A percentile compares a stretch with the other conserved stretches of the same genome.
Conservation (phyloP, 2,888 invertebrate species). For the Trichopria drosophilae region DNA sequence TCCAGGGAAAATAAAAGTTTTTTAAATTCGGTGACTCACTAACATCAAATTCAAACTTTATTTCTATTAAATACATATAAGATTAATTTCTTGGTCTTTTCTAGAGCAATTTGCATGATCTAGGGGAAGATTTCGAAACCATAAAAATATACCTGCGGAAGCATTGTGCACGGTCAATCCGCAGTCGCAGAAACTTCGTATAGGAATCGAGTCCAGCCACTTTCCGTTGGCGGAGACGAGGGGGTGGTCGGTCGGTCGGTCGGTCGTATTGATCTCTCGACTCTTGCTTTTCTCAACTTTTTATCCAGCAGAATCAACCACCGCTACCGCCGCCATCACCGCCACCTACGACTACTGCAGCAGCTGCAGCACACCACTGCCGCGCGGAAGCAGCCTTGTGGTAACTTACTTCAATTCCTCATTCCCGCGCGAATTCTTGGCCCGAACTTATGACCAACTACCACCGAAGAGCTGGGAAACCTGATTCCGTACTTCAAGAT, state of each 20-base stretch:
- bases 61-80: too few species aligned
- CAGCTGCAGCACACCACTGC: slow-evolving; percentile 26
- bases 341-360: slow-evolving; percentile 30
- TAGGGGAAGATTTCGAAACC: too few species aligned
- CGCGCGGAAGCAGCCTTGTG: slow-evolving; percentile 37
- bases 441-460: slow-evolving; percentile 53
- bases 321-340: slow-evolving; percentile 45
- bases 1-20: slow-evolving; percentile 1
- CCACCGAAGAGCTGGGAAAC: too few species aligned
- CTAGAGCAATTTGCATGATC: too few species aligned
- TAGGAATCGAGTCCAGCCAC: not conserved
- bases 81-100: too few species aligned
- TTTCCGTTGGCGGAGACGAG: slow-evolving; percentile 15
- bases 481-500: too few species aligned
- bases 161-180: slow-evolving; percentile 13
- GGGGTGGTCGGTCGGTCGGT: slow-evolving; percentile 44
- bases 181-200: slow-evolving; percentile 13
- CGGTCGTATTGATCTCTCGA: slow-evolving; percentile 58
- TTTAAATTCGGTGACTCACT: too few species aligned
- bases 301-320: slow-evolving; percentile 54
- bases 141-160: too few species aligned
- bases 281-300: slow-evolving; percentile 59
- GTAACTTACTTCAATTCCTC: slow-evolving; percentile 54
- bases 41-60: too few species aligned
- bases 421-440: slow-evolving; percentile 55